These are phyloP conservation scores for Seriola quinqueradiata DNA, from an alignment of 2,113 vertebrate species.

Conservation along the genomic window DNA sequence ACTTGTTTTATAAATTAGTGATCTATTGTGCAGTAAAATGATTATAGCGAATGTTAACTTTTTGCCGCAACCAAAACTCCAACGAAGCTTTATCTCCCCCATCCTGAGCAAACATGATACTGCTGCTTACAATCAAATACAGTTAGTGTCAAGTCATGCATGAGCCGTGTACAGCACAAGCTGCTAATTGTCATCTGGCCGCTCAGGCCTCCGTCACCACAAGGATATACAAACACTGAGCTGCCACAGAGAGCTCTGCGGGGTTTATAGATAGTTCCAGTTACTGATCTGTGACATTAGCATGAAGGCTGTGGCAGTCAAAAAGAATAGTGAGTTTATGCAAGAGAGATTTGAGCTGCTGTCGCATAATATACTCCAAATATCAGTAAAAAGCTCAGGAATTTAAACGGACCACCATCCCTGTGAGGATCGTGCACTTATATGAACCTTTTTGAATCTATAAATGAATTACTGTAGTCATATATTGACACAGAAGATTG, in stretches of 20 bases:
- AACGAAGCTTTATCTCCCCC: background rate
- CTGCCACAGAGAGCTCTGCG: slow-evolving; percentile 41
- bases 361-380: slow-evolving; percentile 11
- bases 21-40: slow-evolving; percentile 9
- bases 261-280: slow-evolving; percentile 54
- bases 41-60: background rate
- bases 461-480: background rate
- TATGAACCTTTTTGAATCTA: background rate
- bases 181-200: slow-evolving; percentile 40
- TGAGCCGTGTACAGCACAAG: slow-evolving; percentile 36
- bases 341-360: slow-evolving; percentile 24
- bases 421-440: background rate
- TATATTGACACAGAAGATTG: background rate
- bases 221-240: slow-evolving; percentile 35
- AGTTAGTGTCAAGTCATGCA: slow-evolving; percentile 37
- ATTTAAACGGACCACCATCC: slow-evolving; percentile 1
- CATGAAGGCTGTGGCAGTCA: slow-evolving; percentile 32
- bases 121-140: slow-evolving; percentile 11
- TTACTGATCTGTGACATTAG: slow-evolving; percentile 53
- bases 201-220: slow-evolving; percentile 28
- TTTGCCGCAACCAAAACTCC: slow-evolving; percentile 18
- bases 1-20: slow-evolving; percentile 17
- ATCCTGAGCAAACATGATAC: slow-evolving; percentile 44
- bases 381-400: slow-evolving; percentile 1
- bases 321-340: slow-evolving; percentile 35